These are phyloP conservation scores for Chamaea fasciata DNA, from an alignment of 2,113 vertebrate genomes.

Conservation along the genomic window DNA sequence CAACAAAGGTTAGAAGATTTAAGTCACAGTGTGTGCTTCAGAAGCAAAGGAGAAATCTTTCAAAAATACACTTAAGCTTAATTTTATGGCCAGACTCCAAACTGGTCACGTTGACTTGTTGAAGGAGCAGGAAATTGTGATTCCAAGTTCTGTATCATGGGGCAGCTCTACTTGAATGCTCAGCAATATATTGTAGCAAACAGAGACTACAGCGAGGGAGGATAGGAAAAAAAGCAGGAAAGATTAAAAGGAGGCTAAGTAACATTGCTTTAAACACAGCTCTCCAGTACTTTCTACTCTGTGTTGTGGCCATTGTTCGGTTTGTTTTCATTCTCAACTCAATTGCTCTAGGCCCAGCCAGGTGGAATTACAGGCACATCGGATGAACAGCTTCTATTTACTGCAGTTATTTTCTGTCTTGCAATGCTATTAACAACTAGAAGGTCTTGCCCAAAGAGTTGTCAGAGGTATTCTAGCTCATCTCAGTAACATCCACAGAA, in stretches of 20 bases:
- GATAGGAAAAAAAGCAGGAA: background rate
- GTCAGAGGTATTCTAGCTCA: background rate
- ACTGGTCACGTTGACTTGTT: background rate
- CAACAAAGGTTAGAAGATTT: background rate
- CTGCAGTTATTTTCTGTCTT: background rate
- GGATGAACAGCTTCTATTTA: background rate
- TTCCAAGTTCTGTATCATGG: background rate
- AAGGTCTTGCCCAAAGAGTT: background rate
- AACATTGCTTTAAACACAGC: background rate
- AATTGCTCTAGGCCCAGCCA: background rate
- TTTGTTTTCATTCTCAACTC: background rate
- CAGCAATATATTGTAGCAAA: background rate
- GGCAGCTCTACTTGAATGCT: background rate
- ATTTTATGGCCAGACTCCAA: background rate
- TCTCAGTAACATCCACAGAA: background rate
- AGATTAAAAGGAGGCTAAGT: background rate
- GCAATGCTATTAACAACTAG: background rate
- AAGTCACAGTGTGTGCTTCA: background rate
- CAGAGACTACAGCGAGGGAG: background rate
- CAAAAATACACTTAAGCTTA: background rate
- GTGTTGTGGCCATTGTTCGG: background rate
- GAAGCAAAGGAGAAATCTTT: background rate
- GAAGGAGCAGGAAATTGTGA: background rate
- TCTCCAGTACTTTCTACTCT: background rate
- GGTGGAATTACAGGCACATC: fast-evolving